Conservation (phyloP, 2,888 invertebrate genomes). For the Epistrophe grossulariae region DNA sequence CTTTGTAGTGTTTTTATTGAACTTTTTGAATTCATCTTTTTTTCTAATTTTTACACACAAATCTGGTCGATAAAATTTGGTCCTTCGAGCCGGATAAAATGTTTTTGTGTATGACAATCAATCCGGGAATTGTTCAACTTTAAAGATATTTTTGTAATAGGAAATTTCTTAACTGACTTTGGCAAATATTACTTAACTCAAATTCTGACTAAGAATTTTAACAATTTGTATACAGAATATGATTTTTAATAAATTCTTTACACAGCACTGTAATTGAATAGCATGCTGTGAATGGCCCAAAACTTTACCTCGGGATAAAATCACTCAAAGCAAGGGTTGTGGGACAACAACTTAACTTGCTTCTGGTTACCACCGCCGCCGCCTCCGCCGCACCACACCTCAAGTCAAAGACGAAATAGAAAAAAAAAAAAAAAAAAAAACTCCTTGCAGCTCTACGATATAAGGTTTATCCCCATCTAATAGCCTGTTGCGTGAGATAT, state of each 20-base stretch:
- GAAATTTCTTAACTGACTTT: too few species aligned
- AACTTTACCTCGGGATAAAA: conserved; percentile 2
- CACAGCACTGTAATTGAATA: not conserved
- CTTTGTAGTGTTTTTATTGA: too few species aligned
- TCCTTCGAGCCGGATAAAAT: too few species aligned
- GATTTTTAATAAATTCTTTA: not conserved
- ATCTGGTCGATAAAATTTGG: too few species aligned
- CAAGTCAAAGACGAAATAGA: conserved; percentile 16
- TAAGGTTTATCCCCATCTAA: conserved; percentile 52
- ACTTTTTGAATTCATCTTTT: too few species aligned
- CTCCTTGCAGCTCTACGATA: conserved; percentile 33
- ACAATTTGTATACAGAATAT: too few species aligned
- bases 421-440: not conserved
- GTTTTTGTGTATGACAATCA: too few species aligned
- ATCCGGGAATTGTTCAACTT: too few species aligned
- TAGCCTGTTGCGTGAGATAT: conserved; percentile 74
- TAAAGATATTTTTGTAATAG: too few species aligned
- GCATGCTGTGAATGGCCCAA: conserved; percentile 33
- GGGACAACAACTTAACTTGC: conserved; percentile 27
- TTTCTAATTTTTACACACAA: too few species aligned
- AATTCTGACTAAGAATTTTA: too few species aligned
- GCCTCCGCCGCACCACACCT: not conserved
- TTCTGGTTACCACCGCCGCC: conserved; percentile 12
- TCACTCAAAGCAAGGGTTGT: conserved; percentile 47
- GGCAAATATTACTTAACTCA: too few species aligned